These are phyloP conservation scores for Scaptomyza caliginosa DNA, from an alignment of 2,888 invertebrate genomes.

Conservation along the genomic window DNA sequence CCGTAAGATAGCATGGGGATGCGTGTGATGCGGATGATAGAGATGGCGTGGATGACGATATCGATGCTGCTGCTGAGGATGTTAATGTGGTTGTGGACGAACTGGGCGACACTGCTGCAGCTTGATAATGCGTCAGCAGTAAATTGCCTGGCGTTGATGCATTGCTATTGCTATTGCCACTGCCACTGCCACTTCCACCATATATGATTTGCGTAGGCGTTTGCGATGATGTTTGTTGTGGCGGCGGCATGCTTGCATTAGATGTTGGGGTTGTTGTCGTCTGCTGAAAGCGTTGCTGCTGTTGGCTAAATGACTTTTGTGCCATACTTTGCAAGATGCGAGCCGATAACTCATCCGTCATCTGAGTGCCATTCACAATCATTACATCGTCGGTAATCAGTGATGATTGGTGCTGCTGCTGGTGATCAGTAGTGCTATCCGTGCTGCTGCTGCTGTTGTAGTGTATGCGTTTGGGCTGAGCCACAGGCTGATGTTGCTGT, in stretches of 20 bases:
- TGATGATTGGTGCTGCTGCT: conserved; percentile 54
- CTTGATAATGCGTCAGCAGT: conserved; percentile 58
- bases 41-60: conserved; percentile 13
- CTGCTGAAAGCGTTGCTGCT: conserved; percentile 67
- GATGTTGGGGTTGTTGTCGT: conserved; percentile 50
- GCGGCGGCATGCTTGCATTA: conserved; percentile 72
- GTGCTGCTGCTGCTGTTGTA: conserved; percentile 58
- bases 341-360: conserved; percentile 84
- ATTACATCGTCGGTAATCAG: conserved; percentile 82
- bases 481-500: conserved; percentile 76
- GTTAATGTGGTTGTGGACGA: conserved; percentile 31
- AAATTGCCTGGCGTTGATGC: conserved; percentile 45
- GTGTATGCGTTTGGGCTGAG: conserved; percentile 49
- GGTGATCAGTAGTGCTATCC: conserved; percentile 47
- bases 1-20: conserved; percentile 51
- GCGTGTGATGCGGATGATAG: conserved; percentile 10
- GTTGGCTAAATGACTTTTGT: conserved; percentile 82
- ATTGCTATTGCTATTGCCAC: conserved; percentile 19
- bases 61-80: conserved; percentile 27
- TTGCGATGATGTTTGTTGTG: conserved; percentile 59
- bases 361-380: conserved; percentile 84
- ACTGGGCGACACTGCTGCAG: conserved; percentile 38
- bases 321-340: conserved; percentile 84
- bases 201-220: conserved; percentile 58
- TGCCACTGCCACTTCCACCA: conserved; percentile 29